Conservation (phyloP, 1,140 invertebrate genomes). For the Drosophila orosa region DNA sequence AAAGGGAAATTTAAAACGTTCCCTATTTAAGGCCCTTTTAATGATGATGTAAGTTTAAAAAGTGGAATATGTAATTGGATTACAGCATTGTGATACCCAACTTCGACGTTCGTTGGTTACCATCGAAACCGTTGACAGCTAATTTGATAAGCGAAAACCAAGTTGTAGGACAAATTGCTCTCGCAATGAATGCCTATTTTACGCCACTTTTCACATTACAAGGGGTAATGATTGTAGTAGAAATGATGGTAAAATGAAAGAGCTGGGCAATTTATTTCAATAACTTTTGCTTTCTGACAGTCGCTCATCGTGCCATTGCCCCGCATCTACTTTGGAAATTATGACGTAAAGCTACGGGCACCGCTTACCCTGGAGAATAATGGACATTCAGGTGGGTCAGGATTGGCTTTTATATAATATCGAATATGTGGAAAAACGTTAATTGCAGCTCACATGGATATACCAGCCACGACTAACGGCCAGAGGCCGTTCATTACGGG, state of each 20-base stretch:
- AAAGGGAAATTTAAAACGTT: background rate
- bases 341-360: slow-evolving; percentile 86
- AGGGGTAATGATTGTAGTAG: slow-evolving; percentile 16
- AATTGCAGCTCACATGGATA: slow-evolving; percentile 80
- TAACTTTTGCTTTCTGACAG: slow-evolving; percentile 67
- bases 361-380: slow-evolving; percentile 87
- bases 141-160: slow-evolving; percentile 53
- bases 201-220: slow-evolving; percentile 43
- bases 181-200: slow-evolving; percentile 41
- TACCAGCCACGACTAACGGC: slow-evolving; percentile 85
- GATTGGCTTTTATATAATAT: background rate
- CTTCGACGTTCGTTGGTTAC: background rate
- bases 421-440: background rate
- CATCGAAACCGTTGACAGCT: slow-evolving; percentile 25
- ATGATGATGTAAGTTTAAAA: background rate
- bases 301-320: slow-evolving; percentile 87
- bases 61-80: slow-evolving; percentile 7
- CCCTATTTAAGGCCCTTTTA: background rate
- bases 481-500: slow-evolving; percentile 87
- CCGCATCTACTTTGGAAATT: slow-evolving; percentile 88
- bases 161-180: slow-evolving; percentile 38
- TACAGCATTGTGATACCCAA: slow-evolving; percentile 10
- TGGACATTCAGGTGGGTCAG: slow-evolving; percentile 87
- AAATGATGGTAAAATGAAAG: slow-evolving; percentile 13
- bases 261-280: slow-evolving; percentile 40